phyloP scores from a whole-genome alignment of 2,888 invertebrate species.

The Biston betularia region DNA sequence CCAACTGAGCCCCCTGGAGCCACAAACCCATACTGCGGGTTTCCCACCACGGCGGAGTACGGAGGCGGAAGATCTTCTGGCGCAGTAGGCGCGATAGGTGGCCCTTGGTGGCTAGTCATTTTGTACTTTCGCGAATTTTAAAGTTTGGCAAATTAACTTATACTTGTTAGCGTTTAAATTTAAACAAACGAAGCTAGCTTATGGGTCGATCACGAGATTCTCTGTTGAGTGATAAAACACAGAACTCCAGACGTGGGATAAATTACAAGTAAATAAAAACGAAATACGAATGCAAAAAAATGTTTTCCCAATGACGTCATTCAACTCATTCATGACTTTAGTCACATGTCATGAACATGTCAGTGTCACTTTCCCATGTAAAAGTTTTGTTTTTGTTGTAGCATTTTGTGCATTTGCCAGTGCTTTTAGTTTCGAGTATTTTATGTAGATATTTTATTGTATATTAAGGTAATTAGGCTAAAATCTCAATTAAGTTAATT shows the following conservation, averaged over 20 bases:
- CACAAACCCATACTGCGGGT: slow-evolving; percentile 75
- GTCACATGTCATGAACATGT: too few species aligned
- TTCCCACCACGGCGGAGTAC: slow-evolving; percentile 77
- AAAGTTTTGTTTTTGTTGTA: not conserved
- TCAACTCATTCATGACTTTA: not conserved
- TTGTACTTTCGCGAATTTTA: slow-evolving; percentile 15
- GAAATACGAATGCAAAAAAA: not conserved
- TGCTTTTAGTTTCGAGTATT: not conserved
- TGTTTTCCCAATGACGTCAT: not conserved
- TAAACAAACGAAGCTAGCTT: slow-evolving; percentile 2
- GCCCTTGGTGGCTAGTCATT: slow-evolving; percentile 67
- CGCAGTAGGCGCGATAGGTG: slow-evolving; percentile 60
- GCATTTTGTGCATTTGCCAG: not conserved
- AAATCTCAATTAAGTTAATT: too few species aligned
- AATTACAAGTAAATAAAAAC: not conserved
- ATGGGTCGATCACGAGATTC: not conserved
- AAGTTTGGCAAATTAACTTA: not conserved
- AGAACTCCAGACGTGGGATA: not conserved
- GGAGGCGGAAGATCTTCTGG: slow-evolving; percentile 80
- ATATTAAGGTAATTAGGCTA: too few species aligned
- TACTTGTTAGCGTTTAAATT: slow-evolving; percentile 10
- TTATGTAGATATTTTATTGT: too few species aligned
- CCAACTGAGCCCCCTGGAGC: slow-evolving; percentile 46
- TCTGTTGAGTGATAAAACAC: slow-evolving; percentile 1
- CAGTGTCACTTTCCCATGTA: not conserved